Conservation (phyloP, 2,113 vertebrate species). For the Thermophis baileyi region DNA sequence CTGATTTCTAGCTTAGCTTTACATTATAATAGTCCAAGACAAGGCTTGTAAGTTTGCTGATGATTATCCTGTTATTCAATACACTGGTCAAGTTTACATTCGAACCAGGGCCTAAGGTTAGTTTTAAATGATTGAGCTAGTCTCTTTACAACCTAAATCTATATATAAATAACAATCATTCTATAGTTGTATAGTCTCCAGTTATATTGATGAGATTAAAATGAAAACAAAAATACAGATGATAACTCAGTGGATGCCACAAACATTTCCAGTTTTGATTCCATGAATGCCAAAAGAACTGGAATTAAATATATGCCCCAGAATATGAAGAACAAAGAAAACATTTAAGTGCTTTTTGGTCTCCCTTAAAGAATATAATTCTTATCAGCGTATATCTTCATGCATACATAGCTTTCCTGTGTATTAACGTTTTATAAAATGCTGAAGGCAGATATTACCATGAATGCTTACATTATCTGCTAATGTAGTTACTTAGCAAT, state of each 20-base stretch:
- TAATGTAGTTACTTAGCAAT: constrained; percentile 42
- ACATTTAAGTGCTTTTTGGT: constrained; percentile 15
- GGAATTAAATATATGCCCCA: constrained; percentile 11
- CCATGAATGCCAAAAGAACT: constrained; percentile 10
- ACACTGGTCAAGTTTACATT: neutral
- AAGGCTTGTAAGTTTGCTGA: neutral
- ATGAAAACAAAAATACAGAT: constrained; percentile 11
- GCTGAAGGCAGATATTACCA: constrained; percentile 11
- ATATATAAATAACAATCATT: constrained; percentile 16
- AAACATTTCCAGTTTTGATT: constrained; percentile 3
- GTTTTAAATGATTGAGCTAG: neutral
- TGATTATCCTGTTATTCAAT: neutral
- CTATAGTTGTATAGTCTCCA: neutral
- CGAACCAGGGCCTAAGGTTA: neutral
- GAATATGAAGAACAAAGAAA: constrained; percentile 6
- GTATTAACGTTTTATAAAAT: neutral
- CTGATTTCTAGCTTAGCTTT: neutral
- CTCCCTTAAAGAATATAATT: neutral
- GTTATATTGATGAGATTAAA: constrained; percentile 2
- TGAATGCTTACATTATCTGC: constrained; percentile 25
- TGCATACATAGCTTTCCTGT: neutral
- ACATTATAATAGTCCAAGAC: neutral
- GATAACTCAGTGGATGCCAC: constrained; percentile 13
- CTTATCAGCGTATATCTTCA: neutral
- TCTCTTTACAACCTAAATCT: neutral